Conservation (phyloP, 2,888 invertebrate species). For the Patella caerulea region DNA sequence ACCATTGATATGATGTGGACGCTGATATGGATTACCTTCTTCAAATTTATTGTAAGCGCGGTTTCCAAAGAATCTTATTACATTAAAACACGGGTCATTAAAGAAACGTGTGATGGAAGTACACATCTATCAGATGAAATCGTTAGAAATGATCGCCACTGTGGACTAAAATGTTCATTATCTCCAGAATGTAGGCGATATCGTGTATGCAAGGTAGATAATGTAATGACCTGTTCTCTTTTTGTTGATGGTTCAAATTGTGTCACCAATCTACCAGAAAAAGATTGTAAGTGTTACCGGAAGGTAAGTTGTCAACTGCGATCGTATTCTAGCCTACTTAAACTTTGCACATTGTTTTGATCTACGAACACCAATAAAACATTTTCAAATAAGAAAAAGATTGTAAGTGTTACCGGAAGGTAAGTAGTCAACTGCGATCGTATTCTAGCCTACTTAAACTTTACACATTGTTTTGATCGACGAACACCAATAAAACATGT, state of each 20-base stretch:
- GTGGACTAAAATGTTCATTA: background rate
- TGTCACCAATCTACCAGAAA: background rate
- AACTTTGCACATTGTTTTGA: too few relatives aligned
- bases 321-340: too few relatives aligned
- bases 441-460: too few relatives aligned
- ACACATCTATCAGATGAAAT: background rate
- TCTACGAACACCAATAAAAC: too few relatives aligned
- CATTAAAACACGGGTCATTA: background rate
- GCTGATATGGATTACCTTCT: too few relatives aligned
- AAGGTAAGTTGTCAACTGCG: background rate
- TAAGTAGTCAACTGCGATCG: background rate
- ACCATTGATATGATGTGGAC: too few relatives aligned
- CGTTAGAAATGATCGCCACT: background rate
- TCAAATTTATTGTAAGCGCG: too few relatives aligned
- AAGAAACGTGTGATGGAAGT: background rate
- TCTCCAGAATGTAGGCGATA: background rate
- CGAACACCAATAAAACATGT: too few relatives aligned
- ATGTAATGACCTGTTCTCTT: background rate
- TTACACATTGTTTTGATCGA: too few relatives aligned
- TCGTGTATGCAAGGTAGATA: background rate
- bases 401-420: background rate
- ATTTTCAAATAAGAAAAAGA: background rate
- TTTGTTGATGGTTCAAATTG: background rate
- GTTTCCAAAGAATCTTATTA: background rate
- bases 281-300: background rate